Evolutionary conservation across 2,888 invertebrate genomes (phyloP).

Genomic region (Carabus problematicus): DNA sequence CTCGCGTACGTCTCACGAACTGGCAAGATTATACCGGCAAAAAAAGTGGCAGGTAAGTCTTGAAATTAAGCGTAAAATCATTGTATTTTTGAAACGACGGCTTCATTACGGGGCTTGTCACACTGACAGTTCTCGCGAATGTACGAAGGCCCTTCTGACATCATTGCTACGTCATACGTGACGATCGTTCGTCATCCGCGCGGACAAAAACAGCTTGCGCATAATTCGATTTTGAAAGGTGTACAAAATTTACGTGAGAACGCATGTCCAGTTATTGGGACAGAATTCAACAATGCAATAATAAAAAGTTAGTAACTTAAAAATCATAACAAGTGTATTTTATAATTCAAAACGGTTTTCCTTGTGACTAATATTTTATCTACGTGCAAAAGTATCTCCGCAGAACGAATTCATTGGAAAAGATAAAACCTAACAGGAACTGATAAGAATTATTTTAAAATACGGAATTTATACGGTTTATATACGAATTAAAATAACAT

Average conservation of each 20-base stretch:
- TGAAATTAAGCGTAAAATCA: conserved; percentile 33
- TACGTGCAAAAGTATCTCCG: too few relatives aligned
- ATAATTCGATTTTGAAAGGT: conserved; percentile 19
- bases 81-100: conserved; percentile 45
- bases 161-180: conserved; percentile 43
- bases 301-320: too few relatives aligned
- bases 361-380: too few relatives aligned
- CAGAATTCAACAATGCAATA: too few relatives aligned
- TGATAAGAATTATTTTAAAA: too few relatives aligned
- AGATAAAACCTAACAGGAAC: too few relatives aligned
- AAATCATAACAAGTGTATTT: too few relatives aligned
- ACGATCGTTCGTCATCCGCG: conserved; percentile 21
- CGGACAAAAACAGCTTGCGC: conserved; percentile 27
- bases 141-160: conserved; percentile 42
- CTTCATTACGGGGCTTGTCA: conserved; percentile 53
- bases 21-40: conserved; percentile 61
- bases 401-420: too few relatives aligned
- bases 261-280: conserved; percentile 4
- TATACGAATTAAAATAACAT: too few relatives aligned
- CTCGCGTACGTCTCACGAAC: conserved; percentile 61
- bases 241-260: background rate
- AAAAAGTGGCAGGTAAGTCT: conserved; percentile 60
- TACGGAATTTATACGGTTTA: too few relatives aligned
- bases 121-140: conserved; percentile 50
- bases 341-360: too few relatives aligned